Conservation (phyloP, 1,140 invertebrate species). For the Heliconius eleuchia region DNA sequence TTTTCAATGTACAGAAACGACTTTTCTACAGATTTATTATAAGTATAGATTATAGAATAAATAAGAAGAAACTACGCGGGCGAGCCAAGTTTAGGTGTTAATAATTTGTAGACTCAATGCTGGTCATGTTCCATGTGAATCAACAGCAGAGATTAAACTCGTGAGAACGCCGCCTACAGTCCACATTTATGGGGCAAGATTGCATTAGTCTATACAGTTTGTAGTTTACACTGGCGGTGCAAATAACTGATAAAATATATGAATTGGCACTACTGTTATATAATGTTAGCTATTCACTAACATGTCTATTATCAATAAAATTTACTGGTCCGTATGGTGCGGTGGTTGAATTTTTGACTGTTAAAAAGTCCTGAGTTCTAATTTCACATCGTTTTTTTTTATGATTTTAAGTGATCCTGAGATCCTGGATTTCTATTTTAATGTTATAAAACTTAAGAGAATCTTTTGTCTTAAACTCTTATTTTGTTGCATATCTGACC, state of each 20-base stretch:
- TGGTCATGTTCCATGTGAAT: conserved; percentile 3
- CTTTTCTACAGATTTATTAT: too few relatives aligned
- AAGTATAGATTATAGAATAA: neutral
- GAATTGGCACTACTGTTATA: neutral
- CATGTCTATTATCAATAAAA: neutral
- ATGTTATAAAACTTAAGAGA: too few relatives aligned
- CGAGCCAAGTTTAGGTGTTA: neutral
- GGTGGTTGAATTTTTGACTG: too few relatives aligned
- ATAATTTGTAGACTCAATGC: neutral
- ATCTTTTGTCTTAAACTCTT: too few relatives aligned
- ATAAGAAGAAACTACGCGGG: neutral
- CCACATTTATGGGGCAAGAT: conserved; percentile 4
- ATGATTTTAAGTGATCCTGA: too few relatives aligned
- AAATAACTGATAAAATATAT: neutral
- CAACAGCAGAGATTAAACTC: conserved; percentile 1
- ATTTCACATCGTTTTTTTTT: too few relatives aligned
- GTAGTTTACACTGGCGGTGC: neutral
- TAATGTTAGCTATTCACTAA: neutral
- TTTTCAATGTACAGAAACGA: too few relatives aligned
- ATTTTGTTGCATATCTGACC: too few relatives aligned
- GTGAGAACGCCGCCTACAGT: conserved; percentile 4
- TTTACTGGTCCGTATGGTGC: too few relatives aligned
- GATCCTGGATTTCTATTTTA: too few relatives aligned
- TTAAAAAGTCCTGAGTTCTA: too few relatives aligned
- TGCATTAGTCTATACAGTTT: neutral